Conservation (phyloP, 2,797 vertebrate genomes). For the Phataginus tricuspis region DNA sequence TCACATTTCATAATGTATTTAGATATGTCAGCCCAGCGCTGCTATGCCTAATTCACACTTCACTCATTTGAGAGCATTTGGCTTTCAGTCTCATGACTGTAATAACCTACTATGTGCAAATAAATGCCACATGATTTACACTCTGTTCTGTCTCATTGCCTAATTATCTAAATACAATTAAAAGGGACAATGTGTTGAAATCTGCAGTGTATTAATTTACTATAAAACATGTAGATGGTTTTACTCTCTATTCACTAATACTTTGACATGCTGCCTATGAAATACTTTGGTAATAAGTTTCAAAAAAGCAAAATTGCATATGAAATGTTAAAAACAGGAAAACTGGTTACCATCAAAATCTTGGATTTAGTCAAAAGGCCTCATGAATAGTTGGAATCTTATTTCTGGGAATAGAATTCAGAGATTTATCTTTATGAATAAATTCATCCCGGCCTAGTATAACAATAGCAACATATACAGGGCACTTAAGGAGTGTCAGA, state of each 20-base stretch:
- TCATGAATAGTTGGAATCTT: background rate
- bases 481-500: background rate
- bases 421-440: background rate
- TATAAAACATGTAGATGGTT: background rate
- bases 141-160: conserved; percentile 57
- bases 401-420: background rate
- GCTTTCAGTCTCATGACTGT: conserved; percentile 55
- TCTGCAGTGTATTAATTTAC: conserved; percentile 30
- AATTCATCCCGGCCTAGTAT: background rate
- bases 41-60: background rate
- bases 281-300: background rate
- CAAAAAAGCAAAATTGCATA: background rate
- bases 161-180: conserved; percentile 71
- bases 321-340: background rate
- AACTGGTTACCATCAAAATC: background rate
- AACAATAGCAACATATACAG: background rate
- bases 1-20: conserved; percentile 50
- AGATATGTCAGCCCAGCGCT: background rate
- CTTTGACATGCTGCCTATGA: background rate
- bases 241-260: background rate
- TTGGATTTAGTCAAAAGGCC: background rate
- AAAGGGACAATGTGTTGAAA: conserved; percentile 59
- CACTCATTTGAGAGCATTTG: conserved; percentile 58
- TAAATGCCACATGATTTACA: conserved; percentile 68
- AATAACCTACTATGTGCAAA: conserved; percentile 70